These are phyloP conservation scores for Aphaenogaster ashmeadi DNA, from an alignment of 1,140 invertebrate species.

Conservation along the genomic window DNA sequence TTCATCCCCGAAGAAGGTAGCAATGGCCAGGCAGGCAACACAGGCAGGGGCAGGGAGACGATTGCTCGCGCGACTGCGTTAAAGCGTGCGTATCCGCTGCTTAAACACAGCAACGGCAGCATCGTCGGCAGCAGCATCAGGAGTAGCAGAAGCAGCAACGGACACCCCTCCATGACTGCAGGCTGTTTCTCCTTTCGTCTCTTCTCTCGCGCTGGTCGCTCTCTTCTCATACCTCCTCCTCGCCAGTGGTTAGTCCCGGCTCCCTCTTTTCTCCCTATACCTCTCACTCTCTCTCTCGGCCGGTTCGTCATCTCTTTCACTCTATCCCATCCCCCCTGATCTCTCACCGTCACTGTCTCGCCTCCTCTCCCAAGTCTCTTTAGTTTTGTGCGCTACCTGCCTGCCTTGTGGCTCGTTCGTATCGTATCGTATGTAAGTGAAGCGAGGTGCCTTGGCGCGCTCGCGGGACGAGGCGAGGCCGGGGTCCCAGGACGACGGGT, in stretches of 20 bases:
- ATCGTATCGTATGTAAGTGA: constrained; percentile 82
- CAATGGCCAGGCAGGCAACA: constrained; percentile 31
- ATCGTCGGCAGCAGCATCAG: constrained; percentile 66
- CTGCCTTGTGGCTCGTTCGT: constrained; percentile 81
- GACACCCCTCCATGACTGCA: constrained; percentile 72
- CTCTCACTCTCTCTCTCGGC: constrained; percentile 28
- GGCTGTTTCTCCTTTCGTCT: constrained; percentile 74
- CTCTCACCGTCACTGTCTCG: constrained; percentile 64
- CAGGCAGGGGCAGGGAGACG: constrained; percentile 52
- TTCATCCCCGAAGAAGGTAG: constrained; percentile 65
- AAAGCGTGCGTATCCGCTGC: constrained; percentile 74
- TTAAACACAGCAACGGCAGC: constrained; percentile 73
- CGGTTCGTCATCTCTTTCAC: constrained; percentile 34
- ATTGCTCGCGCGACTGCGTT: constrained; percentile 70
- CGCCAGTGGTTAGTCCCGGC: constrained; percentile 70
- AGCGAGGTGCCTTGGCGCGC: constrained; percentile 77
- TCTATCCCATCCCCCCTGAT: constrained; percentile 51
- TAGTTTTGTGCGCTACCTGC: constrained; percentile 83
- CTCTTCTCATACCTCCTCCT: constrained; percentile 68
- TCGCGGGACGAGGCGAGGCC: constrained; percentile 74
- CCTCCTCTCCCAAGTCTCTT: constrained; percentile 77
- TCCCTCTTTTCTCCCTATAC: constrained; percentile 59
- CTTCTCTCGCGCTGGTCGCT: constrained; percentile 70
- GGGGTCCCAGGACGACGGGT: constrained; percentile 55
- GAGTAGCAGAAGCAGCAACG: constrained; percentile 71